A percentile compares a stretch with the other conserved stretches of the same genome.
Evolutionary conservation across 23 tunicate genomes (phyloP).

Genomic region (Halocynthia roretzi): DNA sequence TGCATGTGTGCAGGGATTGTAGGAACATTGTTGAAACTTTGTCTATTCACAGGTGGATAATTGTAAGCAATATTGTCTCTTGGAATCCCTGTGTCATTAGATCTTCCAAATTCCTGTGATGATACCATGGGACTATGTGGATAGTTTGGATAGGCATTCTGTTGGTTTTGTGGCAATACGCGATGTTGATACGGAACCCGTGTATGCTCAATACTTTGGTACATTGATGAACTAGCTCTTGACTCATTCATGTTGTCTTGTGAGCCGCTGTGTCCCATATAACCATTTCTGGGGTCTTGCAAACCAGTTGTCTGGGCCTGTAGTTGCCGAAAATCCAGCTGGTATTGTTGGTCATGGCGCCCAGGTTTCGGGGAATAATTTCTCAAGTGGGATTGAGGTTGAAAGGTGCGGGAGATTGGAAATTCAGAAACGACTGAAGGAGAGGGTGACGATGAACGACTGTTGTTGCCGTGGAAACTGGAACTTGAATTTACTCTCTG

Average conservation of each 20-base stretch:
- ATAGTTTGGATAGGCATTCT: no score
- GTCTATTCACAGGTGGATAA: no score
- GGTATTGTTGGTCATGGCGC: conserved; percentile 15
- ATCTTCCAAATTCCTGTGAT: no score
- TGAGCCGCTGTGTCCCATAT: conserved; percentile 22
- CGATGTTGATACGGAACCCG: no score
- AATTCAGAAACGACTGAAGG: conserved; percentile 22
- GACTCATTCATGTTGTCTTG: conserved; percentile 44
- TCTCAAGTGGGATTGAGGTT: conserved; percentile 15
- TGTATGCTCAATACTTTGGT: neutral
- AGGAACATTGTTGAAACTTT: no score
- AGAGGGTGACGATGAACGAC: conserved; percentile 47
- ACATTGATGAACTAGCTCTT: conserved; percentile 25
- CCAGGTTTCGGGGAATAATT: conserved; percentile 3
- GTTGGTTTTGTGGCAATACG: no score
- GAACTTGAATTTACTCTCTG: conserved; percentile 72
- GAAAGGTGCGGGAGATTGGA: conserved; percentile 39
- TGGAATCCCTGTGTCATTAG: no score
- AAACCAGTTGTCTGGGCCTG: neutral
- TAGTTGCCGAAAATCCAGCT: conserved; percentile 6
- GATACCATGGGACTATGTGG: no score
- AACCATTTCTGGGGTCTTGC: conserved; percentile 2
- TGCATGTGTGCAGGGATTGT: no score
- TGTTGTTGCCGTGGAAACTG: conserved; percentile 47
- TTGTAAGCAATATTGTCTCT: no score